These are phyloP conservation scores for Rutilus rutilus DNA, from an alignment of 2,113 vertebrate genomes.

Conservation along the genomic window DNA sequence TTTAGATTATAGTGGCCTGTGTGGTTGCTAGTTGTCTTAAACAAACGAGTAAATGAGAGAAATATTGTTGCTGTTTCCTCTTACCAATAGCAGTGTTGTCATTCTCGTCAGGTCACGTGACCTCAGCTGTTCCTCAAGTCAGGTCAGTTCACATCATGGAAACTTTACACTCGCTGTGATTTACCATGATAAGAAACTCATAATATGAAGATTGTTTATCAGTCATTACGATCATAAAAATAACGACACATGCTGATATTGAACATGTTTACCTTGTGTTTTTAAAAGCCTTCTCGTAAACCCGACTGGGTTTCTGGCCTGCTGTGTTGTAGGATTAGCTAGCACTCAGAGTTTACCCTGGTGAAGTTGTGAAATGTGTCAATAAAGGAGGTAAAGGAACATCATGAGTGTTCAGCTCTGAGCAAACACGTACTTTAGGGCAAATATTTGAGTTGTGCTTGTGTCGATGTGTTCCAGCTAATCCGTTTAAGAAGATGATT, in stretches of 20 bases:
- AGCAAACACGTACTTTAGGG: conserved; percentile 18
- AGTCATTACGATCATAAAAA: not conserved
- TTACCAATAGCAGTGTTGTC: not conserved
- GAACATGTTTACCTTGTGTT: not conserved
- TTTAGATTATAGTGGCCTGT: not conserved
- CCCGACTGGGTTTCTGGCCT: not conserved
- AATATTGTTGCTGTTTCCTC: not conserved
- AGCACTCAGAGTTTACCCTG: conserved; percentile 19
- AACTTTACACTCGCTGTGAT: not conserved
- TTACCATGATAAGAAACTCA: not conserved
- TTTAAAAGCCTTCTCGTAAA: not conserved
- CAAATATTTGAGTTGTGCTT: conserved; percentile 12
- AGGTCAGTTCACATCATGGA: not conserved
- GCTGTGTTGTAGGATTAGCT: not conserved
- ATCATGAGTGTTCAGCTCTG: conserved; percentile 21
- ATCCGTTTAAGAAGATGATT: not conserved
- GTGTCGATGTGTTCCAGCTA: not conserved
- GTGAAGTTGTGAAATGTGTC: conserved; percentile 47
- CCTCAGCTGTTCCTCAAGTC: not conserved
- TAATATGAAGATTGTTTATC: not conserved
- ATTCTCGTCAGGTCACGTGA: not conserved
- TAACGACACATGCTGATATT: not conserved
- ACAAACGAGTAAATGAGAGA: not conserved
- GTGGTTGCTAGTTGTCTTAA: not conserved
- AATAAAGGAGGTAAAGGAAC: conserved; percentile 21